Base-by-base conservation (phyloP, 2,797 vertebrate species). In the Lophius americanus region DNA sequence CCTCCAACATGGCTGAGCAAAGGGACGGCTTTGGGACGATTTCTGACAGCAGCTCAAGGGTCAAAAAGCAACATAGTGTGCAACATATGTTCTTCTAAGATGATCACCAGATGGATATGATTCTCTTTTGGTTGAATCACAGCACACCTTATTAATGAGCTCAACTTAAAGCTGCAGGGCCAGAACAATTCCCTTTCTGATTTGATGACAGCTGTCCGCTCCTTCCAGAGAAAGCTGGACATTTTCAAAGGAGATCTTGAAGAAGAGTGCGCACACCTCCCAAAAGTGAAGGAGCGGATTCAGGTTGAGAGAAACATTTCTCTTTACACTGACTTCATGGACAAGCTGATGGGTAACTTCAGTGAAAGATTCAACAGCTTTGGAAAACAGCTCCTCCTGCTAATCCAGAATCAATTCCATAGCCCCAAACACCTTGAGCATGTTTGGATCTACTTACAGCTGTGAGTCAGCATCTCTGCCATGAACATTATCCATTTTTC, bases 1-100 rank as follows among this genome's bases (percentile, higher is more conserved):
- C 23, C 23, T 23, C 23, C 23, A 23, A 2, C 23, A 50, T 65
- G 57, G 64, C 53, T 73, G 14, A 69, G 64, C 36, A 78, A 48
- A 48, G 46, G 46, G 13, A 46, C 6, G 13, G 12, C 44, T 14
- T 14, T 48, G 46, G n/a, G n/a, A 37, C 11, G 6, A 10, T 51
- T 51, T 51, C 50, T 36, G 35, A 52, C 11, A 36, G 35, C 51
- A 52, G 51, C 10, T 52, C 5, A 52, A 52, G 33, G 37, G 33
- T 52, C 33, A 52, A 12, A 52, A 35, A 52, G 51, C 35, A 52
- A 13, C 51, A 12, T 33, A 52, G 51, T 52, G 7, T 52, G 36
- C 51, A n/a, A n/a, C n/a, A n/a, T 36, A 32, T 52, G 8, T 51
- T 50, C 32, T 9, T 50, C 14, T 23, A 50, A 50, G 23, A 23